Conservation (phyloP, 2,888 invertebrate genomes). For the Chloromyia formosa region DNA sequence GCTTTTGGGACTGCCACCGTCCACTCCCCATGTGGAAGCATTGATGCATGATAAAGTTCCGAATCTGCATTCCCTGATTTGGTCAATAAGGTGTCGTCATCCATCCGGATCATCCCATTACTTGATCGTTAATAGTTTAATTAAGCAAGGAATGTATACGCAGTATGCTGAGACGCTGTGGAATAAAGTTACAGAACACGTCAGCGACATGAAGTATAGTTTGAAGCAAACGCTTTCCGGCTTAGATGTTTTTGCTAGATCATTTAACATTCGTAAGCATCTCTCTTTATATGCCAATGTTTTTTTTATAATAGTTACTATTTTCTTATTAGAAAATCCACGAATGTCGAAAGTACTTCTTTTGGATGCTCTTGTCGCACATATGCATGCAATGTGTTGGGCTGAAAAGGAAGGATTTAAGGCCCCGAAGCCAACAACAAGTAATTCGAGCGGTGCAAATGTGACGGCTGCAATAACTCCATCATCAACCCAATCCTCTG, state of each 20-base stretch:
- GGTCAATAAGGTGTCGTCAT: conserved; percentile 87
- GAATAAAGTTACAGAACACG: conserved; percentile 61
- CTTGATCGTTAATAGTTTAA: conserved; percentile 86
- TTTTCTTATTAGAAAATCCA: conserved; percentile 55
- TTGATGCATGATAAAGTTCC: conserved; percentile 76
- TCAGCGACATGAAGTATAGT: conserved; percentile 60
- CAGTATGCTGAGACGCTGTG: conserved; percentile 68
- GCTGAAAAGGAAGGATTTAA: conserved; percentile 60
- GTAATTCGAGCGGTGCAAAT: conserved; percentile 50
- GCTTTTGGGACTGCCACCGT: conserved; percentile 87
- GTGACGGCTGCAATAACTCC: conserved; percentile 50
- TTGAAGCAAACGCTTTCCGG: conserved; percentile 60
- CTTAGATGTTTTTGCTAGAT: conserved; percentile 60
- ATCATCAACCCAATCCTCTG: conserved; percentile 49
- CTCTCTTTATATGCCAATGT: too few relatives aligned
- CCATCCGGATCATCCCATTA: conserved; percentile 85
- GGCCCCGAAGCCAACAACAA: conserved; percentile 53
- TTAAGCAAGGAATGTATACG: conserved; percentile 89
- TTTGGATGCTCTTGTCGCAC: conserved; percentile 60
- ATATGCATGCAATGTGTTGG: conserved; percentile 62
- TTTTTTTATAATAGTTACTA: background rate
- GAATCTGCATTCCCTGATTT: conserved; percentile 84
- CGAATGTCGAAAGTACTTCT: conserved; percentile 61
- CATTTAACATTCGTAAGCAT: conserved; percentile 57
- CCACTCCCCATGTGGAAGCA: conserved; percentile 85